These are phyloP conservation scores for Ips nitidus DNA, from an alignment of 1,140 invertebrate genomes.

Conservation along the genomic window DNA sequence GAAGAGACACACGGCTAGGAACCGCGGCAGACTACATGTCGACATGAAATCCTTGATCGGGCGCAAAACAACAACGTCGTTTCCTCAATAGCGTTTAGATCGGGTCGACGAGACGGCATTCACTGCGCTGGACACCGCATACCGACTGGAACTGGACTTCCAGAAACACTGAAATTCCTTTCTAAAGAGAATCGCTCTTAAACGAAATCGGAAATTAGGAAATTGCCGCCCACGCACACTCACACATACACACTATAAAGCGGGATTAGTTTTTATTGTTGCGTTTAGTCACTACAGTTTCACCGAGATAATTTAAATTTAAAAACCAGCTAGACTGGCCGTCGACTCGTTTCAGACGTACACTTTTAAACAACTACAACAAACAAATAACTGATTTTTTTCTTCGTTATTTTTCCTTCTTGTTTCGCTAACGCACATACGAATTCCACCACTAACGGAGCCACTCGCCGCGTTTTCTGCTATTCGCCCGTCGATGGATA, in stretches of 20 bases:
- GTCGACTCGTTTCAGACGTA: conserved; percentile 10
- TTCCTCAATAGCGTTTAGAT: conserved; percentile 10
- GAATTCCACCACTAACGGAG: too few species aligned
- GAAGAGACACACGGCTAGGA: conserved; percentile 12
- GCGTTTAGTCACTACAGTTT: conserved; percentile 27
- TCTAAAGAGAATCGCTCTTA: neutral
- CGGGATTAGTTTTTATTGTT: conserved; percentile 21
- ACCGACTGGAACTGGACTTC: conserved; percentile 3
- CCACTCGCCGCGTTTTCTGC: too few species aligned
- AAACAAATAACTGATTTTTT: conserved; percentile 1
- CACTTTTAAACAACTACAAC: neutral
- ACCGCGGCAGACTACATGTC: conserved; percentile 29
- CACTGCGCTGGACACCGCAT: too few species aligned
- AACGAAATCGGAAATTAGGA: conserved; percentile 21
- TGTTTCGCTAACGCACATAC: too few species aligned
- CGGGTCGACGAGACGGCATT: too few species aligned
- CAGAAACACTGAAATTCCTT: conserved; percentile 29
- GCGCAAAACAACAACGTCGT: neutral
- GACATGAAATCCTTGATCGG: conserved; percentile 24
- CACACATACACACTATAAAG: too few species aligned
- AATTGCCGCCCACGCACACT: conserved; percentile 17
- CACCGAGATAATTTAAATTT: conserved; percentile 26
- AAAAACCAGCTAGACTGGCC: conserved; percentile 17
- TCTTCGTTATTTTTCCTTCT: neutral
- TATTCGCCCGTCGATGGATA: too few species aligned